Base-by-base conservation (phyloP, 2,888 invertebrate species). In the Rhagonycha fulva region DNA sequence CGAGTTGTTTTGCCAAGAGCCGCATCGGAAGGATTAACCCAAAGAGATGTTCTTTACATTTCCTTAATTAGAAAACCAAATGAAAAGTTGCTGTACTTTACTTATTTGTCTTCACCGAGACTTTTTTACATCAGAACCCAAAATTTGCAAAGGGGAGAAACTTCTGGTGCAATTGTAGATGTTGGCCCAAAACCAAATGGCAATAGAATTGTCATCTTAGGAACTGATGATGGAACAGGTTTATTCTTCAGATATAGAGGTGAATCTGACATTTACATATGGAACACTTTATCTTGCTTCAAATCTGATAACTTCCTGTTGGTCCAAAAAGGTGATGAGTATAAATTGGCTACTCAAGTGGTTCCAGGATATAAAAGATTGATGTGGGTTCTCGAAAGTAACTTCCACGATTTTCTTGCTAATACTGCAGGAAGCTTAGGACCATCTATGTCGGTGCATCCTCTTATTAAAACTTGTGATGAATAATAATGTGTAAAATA, bases 351-450 rank as follows among this genome's bases (percentile, higher is more conserved):
- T 32, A 93, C 93, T 0, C 91, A 91, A 81, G 92, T 90, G 1
- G 87, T 91, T 28, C 90, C 91, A 0, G 92, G 91, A 9, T 90
- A 89, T 82, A 91, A 90, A 84, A 89, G 89, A 28, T 88, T 90
- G 68, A 91, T 92, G 90, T 91, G 93, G 91, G 89, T 90, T 11
- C 85, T 93, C 79, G 93, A 92, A 83, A 91, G 91, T 81, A 93
- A 93, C 84, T 92, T 93, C 88, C 91, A 90, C 71, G 92, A 93
- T 85, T 93, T 89, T 82, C 89, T 92, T 79, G 86, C 89, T 4
- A 90, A 91, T 79, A 90, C 89, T 32, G 90, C 90, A 60, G 91
- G 92, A 66, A 91, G 92, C 83, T 88, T 90, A 76, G 92, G 92
- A n/a, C 89, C 92, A 26, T 90, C 90, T 32, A 90, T 92, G 76